Evolutionary conservation across 1,140 invertebrate species (phyloP).

Genomic region (Drosophila parvula): DNA sequence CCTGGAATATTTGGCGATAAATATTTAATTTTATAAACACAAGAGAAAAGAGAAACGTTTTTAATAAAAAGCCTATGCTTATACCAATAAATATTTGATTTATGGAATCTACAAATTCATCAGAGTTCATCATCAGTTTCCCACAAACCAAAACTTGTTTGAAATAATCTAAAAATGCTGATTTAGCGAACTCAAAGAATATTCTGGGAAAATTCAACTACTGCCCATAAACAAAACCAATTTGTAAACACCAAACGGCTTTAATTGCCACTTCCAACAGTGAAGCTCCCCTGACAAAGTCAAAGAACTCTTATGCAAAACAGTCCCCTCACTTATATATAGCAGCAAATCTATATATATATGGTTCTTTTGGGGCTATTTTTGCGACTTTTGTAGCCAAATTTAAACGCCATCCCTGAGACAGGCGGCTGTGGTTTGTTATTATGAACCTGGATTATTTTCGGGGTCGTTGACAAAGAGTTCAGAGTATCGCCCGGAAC

Average conservation of each 20-base stretch:
- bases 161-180: neutral
- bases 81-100: slow-evolving; percentile 1
- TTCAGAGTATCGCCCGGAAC: slow-evolving; percentile 41
- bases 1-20: neutral
- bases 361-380: slow-evolving; percentile 35
- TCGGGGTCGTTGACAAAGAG: slow-evolving; percentile 54
- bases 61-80: neutral
- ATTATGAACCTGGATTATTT: slow-evolving; percentile 22
- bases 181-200: neutral
- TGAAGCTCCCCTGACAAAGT: slow-evolving; percentile 25
- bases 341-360: slow-evolving; percentile 43
- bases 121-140: neutral
- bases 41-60: neutral
- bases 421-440: slow-evolving; percentile 4
- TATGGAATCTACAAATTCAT: neutral
- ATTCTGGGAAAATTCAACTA: too few relatives aligned
- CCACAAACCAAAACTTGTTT: neutral
- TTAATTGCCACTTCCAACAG: neutral
- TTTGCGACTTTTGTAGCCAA: slow-evolving; percentile 39
- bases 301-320: slow-evolving; percentile 52
- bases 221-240: neutral
- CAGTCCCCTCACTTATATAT: slow-evolving; percentile 21
- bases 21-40: slow-evolving; percentile 9
- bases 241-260: neutral
- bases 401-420: slow-evolving; percentile 47